Conservation (phyloP, 2,797 vertebrate species). For the Chelmon rostratus region DNA sequence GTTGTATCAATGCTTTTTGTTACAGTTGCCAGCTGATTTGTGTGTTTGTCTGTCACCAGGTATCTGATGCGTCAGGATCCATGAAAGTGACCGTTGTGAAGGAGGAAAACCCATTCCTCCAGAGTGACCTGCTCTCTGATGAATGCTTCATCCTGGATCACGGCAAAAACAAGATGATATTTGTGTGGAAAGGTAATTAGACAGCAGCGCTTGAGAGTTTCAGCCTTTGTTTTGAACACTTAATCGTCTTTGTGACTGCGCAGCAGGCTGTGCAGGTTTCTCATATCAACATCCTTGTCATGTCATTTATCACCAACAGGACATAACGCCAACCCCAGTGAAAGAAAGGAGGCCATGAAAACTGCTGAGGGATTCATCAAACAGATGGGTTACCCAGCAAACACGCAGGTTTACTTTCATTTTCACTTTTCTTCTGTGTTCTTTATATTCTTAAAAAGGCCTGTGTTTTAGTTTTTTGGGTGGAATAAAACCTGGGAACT, state of each 20-base stretch:
- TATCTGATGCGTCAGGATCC: constrained; percentile 91
- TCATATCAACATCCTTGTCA: background rate
- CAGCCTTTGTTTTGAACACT: background rate
- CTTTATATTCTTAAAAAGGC: background rate
- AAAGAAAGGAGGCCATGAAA: constrained; percentile 94
- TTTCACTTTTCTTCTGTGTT: background rate
- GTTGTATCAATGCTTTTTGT: background rate
- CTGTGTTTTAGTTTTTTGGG: background rate
- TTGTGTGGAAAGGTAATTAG: constrained; percentile 93
- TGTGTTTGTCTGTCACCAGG: constrained; percentile 75
- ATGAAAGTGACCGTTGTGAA: constrained; percentile 89
- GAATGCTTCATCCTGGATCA: constrained; percentile 95
- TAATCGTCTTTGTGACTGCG: background rate
- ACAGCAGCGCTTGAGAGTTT: background rate
- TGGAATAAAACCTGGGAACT: background rate
- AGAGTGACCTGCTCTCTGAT: constrained; percentile 88
- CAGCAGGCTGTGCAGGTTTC: background rate
- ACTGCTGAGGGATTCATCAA: constrained; percentile 92
- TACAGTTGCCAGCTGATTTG: background rate
- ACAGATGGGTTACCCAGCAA: constrained; percentile 91
- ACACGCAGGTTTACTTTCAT: constrained; percentile 86
- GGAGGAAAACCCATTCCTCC: constrained; percentile 92
- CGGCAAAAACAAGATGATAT: constrained; percentile 89
- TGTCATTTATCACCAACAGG: constrained; percentile 73
- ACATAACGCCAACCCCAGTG: constrained; percentile 89